These are phyloP conservation scores for Caenorhabditis sp. DNA, from an alignment of 2,888 invertebrate genomes.

Conservation along the genomic window DNA sequence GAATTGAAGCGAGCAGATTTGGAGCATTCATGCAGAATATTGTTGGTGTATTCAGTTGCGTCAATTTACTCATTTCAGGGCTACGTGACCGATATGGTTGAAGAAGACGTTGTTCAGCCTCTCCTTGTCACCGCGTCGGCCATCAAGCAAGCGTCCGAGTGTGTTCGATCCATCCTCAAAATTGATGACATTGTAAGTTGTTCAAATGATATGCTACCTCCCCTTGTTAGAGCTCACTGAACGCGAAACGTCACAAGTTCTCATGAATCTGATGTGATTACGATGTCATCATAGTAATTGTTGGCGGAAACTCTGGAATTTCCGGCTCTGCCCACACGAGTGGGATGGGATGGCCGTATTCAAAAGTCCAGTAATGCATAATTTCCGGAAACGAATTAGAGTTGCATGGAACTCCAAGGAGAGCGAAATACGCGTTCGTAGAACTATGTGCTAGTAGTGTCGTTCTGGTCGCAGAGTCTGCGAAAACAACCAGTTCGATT, in stretches of 20 bases:
- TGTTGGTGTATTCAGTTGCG: too few species aligned
- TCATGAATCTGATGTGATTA: slow-evolving; percentile 22
- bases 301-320: slow-evolving; percentile 13
- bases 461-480: too few species aligned
- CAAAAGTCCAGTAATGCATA: slow-evolving; percentile 18
- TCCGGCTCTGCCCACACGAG: slow-evolving; percentile 17
- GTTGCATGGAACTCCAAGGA: slow-evolving; percentile 1
- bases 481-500: not conserved
- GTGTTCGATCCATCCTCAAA: slow-evolving; percentile 97
- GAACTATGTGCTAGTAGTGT: not conserved
- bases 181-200: slow-evolving; percentile 95
- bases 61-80: slow-evolving; percentile 85
- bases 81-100: slow-evolving; percentile 95
- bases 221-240: not conserved
- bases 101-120: slow-evolving; percentile 98
- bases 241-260: not conserved
- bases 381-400: slow-evolving; percentile 9
- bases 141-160: slow-evolving; percentile 95
- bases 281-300: slow-evolving; percentile 23
- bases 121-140: slow-evolving; percentile 95
- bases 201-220: too few species aligned
- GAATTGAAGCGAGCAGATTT: slow-evolving; percentile 12
- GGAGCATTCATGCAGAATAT: not conserved
- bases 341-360: not conserved
- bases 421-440: slow-evolving; percentile 1